Evolutionary conservation across 2,113 vertebrate species (phyloP), one percentile per base, ranked within the genome.

Genomic region (Oncorhynchus kisutch): DNA sequence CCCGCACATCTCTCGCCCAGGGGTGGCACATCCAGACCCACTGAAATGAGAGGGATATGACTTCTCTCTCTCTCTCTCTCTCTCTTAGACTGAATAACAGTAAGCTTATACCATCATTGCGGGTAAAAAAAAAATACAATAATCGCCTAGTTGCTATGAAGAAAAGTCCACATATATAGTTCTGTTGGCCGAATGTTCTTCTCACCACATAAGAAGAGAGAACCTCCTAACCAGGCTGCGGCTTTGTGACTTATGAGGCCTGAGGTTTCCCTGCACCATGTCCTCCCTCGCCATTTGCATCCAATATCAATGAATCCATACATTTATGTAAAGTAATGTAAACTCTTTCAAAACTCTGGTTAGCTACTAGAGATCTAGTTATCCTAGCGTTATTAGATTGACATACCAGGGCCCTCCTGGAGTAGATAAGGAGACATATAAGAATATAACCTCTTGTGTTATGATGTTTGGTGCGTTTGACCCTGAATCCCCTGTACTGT

Each of bases 161-260:
- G 81, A 85, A 88, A 88, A 74, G 81, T 73, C 67, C 67, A 82
- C 71, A 77, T 76, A 76, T 71, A 65, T 83, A 82, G 84, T 90
- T 90, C 87, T 84, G 79, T 76, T 86, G 87, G 84, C 87, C 87
- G 82, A 86, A 79, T 84, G 78, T 85, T 83, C 85, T 84, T 75
- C 87, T 89, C 89, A 88, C 87, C 90, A 87, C 90, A 89, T 88
- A 82, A 91, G 85, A 84, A 71, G 81, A 78, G 80, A 82, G 22
- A 84, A 83, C 80, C 84, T 86, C 83, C 73, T 87, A 82, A 91
- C 88, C 82, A 78, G 73, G 81, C 79, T 82, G 82, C 73, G 83
- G 84, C 84, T 70, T 78, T 83, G 77, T 73, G 79, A 80, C 59
- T 62, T 81, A 76, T 78, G 78, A 85, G 89, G 78, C 75, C 81